Evolutionary conservation across 2,888 invertebrate genomes (phyloP).

Genomic region (Drosophila recens): DNA sequence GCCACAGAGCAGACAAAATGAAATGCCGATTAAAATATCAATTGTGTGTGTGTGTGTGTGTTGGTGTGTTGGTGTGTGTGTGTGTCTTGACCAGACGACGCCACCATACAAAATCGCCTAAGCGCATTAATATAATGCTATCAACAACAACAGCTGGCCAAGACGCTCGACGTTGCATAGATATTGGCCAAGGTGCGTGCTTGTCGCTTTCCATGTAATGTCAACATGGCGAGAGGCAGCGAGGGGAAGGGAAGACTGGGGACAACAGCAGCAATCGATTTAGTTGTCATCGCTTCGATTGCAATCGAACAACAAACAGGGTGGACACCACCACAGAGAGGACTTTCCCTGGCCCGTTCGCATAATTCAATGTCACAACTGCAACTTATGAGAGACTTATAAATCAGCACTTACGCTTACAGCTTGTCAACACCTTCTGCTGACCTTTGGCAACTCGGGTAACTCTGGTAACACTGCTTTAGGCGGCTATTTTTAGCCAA

Average conservation of each 20-base stretch:
- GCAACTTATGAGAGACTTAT: constrained; percentile 30
- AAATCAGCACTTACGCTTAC: constrained; percentile 41
- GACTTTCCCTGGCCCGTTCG: constrained; percentile 58
- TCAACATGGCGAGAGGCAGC: constrained; percentile 13
- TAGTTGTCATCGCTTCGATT: constrained; percentile 60
- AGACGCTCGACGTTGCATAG: constrained; percentile 19
- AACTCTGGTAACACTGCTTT: constrained; percentile 7
- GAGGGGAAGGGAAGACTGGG: background rate
- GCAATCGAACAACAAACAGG: constrained; percentile 31
- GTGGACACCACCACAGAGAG: constrained; percentile 8
- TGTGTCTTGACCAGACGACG: constrained; percentile 36
- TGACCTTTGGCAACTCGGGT: constrained; percentile 40
- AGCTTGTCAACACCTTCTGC: constrained; percentile 56
- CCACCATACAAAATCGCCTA: constrained; percentile 55
- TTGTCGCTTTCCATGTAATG: constrained; percentile 20
- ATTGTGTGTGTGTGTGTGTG: constrained; percentile 38
- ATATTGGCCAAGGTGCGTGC: constrained; percentile 45
- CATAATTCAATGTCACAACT: constrained; percentile 67
- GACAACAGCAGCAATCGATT: constrained; percentile 55
- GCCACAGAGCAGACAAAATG: constrained; percentile 68
- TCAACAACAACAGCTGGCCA: constrained; percentile 60
- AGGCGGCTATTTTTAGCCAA: constrained; percentile 52
- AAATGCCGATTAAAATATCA: constrained; percentile 78
- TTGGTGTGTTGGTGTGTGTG: background rate
- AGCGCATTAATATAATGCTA: constrained; percentile 77